A percentile compares a stretch with the other conserved stretches of the same genome.
phyloP scores from a whole-genome alignment of 2,888 invertebrate genomes.

The Ophioninae sp. region DNA sequence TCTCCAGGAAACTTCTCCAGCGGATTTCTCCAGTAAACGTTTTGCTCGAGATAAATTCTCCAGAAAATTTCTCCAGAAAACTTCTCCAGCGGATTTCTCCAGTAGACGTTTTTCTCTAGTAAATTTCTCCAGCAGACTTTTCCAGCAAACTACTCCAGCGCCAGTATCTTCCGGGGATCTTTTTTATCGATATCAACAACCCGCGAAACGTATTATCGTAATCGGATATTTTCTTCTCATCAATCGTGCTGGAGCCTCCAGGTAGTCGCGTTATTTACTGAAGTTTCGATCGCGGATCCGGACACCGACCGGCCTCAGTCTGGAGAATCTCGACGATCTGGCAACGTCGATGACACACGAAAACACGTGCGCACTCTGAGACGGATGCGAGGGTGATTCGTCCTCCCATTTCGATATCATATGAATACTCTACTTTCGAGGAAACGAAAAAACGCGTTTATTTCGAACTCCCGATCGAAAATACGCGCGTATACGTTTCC shows the following conservation, averaged over 20 bases:
- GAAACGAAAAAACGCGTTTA: background rate
- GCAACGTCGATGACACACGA: conserved; percentile 60
- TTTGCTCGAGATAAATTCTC: no score
- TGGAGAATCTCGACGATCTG: conserved; percentile 42
- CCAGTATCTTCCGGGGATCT: no score
- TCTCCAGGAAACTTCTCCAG: no score
- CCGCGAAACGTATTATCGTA: no score
- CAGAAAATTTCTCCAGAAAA: no score
- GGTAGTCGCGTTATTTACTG: no score
- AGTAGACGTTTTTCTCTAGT: no score
- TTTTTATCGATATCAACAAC: background rate
- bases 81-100: no score
- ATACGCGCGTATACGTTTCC: background rate
- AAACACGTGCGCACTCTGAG: conserved; percentile 47
- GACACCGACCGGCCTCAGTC: background rate
- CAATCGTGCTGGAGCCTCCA: no score
- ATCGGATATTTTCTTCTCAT: no score
- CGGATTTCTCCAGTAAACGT: no score
- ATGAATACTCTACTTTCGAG: background rate
- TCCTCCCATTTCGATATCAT: background rate
- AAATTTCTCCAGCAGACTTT: no score
- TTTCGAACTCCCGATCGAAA: background rate
- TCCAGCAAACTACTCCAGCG: background rate
- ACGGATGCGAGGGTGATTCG: conserved; percentile 31
- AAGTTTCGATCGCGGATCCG: background rate